Evolutionary conservation across 2,113 vertebrate genomes (phyloP).

Genomic region (Mastomys coucha): DNA sequence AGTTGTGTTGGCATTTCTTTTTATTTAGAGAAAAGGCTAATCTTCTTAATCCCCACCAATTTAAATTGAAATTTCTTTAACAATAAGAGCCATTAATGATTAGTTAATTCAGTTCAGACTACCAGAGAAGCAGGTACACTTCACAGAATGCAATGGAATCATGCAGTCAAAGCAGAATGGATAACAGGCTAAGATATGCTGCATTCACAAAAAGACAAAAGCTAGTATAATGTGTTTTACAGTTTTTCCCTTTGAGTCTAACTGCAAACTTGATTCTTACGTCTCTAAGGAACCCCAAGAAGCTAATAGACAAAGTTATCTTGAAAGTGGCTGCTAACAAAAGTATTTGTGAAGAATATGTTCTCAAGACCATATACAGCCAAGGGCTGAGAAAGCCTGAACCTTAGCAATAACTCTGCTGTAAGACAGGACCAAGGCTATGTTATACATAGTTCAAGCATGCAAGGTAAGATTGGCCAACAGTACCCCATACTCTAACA

Average conservation of each 20-base stretch:
- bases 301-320: not conserved
- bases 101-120: conserved; percentile 81
- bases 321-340: conserved; percentile 47
- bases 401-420: not conserved
- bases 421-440: not conserved
- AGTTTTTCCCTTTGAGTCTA: conserved; percentile 47
- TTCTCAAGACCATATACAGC: not conserved
- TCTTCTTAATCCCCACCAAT: conserved; percentile 77
- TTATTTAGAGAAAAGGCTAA: conserved; percentile 56
- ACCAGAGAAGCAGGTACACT: conserved; percentile 70
- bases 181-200: conserved; percentile 53
- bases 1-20: conserved; percentile 34
- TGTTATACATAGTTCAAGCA: too few relatives aligned
- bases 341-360: not conserved
- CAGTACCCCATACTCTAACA: not conserved
- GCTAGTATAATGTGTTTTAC: conserved; percentile 40
- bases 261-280: conserved; percentile 63
- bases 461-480: not conserved
- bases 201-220: conserved; percentile 73
- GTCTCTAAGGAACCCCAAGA: conserved; percentile 47
- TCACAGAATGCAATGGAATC: conserved; percentile 67
- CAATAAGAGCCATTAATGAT: conserved; percentile 77
- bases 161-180: conserved; percentile 51
- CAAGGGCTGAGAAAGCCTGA: not conserved
- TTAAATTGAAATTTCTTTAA: conserved; percentile 83